These are phyloP conservation scores for Andinoacara biseriatus DNA, from an alignment of 2,113 vertebrate species.

Conservation along the genomic window DNA sequence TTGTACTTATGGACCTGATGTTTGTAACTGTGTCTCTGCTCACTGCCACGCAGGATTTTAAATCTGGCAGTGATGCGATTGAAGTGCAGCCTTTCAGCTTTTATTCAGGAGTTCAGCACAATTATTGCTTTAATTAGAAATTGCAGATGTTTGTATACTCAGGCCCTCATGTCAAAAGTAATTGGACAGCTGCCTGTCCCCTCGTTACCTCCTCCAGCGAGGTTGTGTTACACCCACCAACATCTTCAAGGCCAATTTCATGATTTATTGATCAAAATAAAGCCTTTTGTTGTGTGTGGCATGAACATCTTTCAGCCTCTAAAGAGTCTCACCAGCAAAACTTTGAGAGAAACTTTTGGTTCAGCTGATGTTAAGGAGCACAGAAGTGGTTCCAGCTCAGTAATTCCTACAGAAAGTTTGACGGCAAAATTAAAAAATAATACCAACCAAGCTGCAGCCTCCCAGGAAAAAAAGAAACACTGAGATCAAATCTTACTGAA, in stretches of 20 bases:
- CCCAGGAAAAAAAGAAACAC: too few species aligned
- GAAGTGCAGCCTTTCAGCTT: background rate
- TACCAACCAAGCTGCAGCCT: background rate
- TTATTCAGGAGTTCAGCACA: background rate
- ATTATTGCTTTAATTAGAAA: background rate
- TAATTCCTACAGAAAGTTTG: too few species aligned
- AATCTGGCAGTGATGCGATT: background rate
- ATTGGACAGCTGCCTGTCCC: background rate
- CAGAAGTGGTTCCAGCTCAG: too few species aligned
- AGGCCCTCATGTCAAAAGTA: background rate
- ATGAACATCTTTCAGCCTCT: too few species aligned
- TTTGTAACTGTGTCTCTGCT: background rate
- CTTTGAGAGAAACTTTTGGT: too few species aligned
- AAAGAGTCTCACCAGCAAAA: too few species aligned
- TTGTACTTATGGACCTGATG: too few species aligned
- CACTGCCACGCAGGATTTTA: background rate
- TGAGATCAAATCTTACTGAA: background rate
- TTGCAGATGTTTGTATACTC: background rate
- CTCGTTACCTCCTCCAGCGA: background rate
- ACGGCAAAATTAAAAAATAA: background rate
- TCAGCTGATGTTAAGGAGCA: too few species aligned
- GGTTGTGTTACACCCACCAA: too few species aligned
- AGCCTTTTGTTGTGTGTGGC: too few species aligned
- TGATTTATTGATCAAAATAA: too few species aligned
- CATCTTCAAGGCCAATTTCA: too few species aligned